Evolutionary conservation across 2,113 vertebrate genomes (phyloP).

Genomic region (Elaphurus davidianus): DNA sequence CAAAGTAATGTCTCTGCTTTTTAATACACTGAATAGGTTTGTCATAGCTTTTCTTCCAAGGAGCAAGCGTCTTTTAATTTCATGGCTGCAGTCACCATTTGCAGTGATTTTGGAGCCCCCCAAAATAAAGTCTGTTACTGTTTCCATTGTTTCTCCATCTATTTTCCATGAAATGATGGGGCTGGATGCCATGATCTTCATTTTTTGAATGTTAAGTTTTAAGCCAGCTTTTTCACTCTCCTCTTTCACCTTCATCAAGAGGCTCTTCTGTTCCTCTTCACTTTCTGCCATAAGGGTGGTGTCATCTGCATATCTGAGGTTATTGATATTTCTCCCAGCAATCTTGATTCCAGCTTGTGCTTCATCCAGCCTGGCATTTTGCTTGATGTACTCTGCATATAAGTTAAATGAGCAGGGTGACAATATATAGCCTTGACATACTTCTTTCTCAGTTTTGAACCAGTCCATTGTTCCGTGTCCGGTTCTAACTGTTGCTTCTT

Average conservation of each 20-base stretch:
- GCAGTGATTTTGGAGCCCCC: neutral
- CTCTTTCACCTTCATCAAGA: neutral
- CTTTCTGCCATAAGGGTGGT: neutral
- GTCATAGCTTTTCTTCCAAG: neutral
- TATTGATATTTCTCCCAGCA: neutral
- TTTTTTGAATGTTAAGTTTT: neutral
- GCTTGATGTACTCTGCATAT: fast-evolving
- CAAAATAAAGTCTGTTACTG: neutral
- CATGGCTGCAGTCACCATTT: neutral
- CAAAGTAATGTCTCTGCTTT: neutral
- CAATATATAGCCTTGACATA: neutral
- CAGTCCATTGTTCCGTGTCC: neutral
- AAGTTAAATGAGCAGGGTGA: neutral
- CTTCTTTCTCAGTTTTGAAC: neutral
- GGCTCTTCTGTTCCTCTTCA: neutral
- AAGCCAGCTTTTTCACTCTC: neutral
- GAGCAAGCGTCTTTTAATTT: neutral
- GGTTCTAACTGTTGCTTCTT: neutral
- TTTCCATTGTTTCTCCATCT: neutral
- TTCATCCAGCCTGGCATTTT: neutral
- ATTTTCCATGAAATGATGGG: neutral
- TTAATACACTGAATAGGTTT: neutral
- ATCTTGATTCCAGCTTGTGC: neutral
- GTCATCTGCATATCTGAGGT: neutral
- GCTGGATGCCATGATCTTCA: neutral